Conservation (phyloP, 2,888 invertebrate genomes). For the Andricus quercusramuli region DNA sequence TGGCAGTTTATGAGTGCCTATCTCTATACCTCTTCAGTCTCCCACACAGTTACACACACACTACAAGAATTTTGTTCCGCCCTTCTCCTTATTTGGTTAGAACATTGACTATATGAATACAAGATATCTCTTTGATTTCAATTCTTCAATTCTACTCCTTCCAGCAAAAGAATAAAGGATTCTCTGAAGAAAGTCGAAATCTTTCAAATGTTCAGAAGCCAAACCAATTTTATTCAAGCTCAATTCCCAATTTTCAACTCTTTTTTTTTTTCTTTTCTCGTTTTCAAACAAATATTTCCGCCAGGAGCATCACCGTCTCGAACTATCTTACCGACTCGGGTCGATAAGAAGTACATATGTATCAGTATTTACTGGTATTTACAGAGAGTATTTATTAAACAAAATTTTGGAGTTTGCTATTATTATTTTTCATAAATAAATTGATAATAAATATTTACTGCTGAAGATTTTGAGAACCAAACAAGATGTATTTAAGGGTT, state of each 20-base stretch:
- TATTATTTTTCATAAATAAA: not conserved
- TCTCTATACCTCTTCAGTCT: slow-evolving; percentile 45
- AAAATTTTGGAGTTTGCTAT: not conserved
- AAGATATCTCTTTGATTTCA: not conserved
- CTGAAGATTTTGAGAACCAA: not conserved
- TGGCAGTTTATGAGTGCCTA: not conserved
- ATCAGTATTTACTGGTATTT: no score
- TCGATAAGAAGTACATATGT: not conserved
- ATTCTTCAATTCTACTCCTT: not conserved
- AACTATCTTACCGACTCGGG: not conserved
- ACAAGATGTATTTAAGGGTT: not conserved
- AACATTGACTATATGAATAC: slow-evolving; percentile 48
- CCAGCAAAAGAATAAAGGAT: not conserved
- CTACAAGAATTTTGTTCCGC: slow-evolving; percentile 64
- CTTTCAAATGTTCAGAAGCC: not conserved
- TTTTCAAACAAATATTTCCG: not conserved
- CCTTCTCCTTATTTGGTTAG: slow-evolving; percentile 73
- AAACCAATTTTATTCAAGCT: not conserved
- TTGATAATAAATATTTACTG: not conserved
- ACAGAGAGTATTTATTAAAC: not conserved
- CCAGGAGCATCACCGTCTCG: not conserved
- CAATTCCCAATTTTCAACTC: not conserved
- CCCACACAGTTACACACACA: slow-evolving; percentile 52
- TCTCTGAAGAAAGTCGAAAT: not conserved
- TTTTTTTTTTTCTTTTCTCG: not conserved